Percentiles rank a stretch among this genome's conserved stretches.
These are phyloP conservation scores for Phymastichus coffea DNA, from an alignment of 1,140 invertebrate species.

Conservation along the genomic window DNA sequence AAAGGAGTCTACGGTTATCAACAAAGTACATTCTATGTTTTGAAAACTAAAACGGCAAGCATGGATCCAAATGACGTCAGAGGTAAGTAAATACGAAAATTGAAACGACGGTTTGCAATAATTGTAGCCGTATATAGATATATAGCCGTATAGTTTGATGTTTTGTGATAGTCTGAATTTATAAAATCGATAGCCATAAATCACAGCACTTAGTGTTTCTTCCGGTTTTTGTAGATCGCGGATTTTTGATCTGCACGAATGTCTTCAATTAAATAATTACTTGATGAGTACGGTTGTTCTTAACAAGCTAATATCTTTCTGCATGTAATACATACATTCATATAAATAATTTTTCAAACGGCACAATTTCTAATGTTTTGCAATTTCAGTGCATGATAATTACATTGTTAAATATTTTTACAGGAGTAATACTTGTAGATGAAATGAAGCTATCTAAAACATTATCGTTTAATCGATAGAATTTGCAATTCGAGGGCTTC, in stretches of 20 bases:
- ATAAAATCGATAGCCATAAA: neutral
- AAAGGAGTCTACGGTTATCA: conserved; percentile 17
- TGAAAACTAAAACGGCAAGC: conserved; percentile 2
- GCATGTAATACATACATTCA: too few species aligned
- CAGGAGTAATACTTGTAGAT: too few species aligned
- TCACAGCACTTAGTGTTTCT: neutral
- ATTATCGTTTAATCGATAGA: conserved; percentile 18
- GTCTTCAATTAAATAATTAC: too few species aligned
- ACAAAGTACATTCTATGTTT: neutral
- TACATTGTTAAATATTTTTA: too few species aligned
- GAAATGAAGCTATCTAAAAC: conserved; percentile 19
- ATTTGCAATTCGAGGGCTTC: conserved; percentile 28
- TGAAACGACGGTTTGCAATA: neutral
- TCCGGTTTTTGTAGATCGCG: too few species aligned
- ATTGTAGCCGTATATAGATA: neutral
- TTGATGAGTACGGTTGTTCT: too few species aligned
- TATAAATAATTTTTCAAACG: too few species aligned
- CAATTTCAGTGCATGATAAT: too few species aligned
- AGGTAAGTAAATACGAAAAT: neutral
- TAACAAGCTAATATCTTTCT: too few species aligned
- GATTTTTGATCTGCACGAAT: too few species aligned
- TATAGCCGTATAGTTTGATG: too few species aligned
- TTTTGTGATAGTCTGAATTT: neutral
- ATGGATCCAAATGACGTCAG: neutral
- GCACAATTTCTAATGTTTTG: too few species aligned